Percentiles rank a stretch among this genome's conserved stretches.
Evolutionary conservation across 64 coral and sea anemone genomes (phyloP).

Genomic region (Stichodactyla mertensii): DNA sequence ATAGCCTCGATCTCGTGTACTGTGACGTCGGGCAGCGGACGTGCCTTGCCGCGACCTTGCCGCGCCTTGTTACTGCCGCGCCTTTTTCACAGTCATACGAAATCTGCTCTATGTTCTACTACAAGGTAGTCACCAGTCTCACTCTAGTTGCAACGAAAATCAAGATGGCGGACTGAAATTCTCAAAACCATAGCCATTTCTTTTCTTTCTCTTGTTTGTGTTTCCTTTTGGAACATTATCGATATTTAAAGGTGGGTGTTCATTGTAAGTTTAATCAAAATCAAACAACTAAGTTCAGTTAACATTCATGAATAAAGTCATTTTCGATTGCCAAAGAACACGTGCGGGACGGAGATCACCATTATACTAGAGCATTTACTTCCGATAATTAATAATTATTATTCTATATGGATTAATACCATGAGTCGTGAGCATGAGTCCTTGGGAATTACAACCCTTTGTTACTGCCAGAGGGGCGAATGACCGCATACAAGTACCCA

Average conservation of each 20-base stretch:
- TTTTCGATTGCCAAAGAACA: not conserved
- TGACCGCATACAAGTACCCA: not conserved
- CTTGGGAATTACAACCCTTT: not conserved
- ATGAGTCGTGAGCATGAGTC: not conserved
- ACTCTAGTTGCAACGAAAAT: too few relatives aligned
- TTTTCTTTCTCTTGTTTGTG: not conserved
- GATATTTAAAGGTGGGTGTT: not conserved
- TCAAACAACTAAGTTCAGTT: not conserved
- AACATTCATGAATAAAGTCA: not conserved
- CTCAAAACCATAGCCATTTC: too few relatives aligned
- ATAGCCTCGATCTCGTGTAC: too few relatives aligned
- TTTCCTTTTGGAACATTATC: not conserved
- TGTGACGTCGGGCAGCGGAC: too few relatives aligned
- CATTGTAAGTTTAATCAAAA: not conserved
- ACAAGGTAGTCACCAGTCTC: too few relatives aligned
- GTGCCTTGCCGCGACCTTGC: too few relatives aligned
- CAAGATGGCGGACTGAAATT: too few relatives aligned
- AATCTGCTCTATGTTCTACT: too few relatives aligned
- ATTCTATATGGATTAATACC: not conserved
- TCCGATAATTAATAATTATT: not conserved
- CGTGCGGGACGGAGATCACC: conserved; percentile 2
- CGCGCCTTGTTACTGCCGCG: too few relatives aligned
- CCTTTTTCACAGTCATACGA: too few relatives aligned
- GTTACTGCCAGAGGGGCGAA: not conserved
- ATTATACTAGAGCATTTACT: not conserved